Evolutionary conservation across 2,888 invertebrate species (phyloP), one percentile per base, ranked within the genome.

Genomic region (Luffia ferchaultella): DNA sequence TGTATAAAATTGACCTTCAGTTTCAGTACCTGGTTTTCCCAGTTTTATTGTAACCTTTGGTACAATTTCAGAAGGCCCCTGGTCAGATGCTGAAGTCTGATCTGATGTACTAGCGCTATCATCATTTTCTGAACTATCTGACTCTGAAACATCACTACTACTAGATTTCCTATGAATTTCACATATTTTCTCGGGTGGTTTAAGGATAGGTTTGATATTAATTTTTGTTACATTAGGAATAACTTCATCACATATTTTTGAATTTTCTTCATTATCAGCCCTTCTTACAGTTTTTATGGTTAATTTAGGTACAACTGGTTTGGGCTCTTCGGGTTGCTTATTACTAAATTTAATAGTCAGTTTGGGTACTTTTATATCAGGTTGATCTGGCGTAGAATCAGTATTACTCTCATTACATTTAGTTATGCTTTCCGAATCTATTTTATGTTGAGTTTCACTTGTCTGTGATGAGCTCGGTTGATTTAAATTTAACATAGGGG

Each of bases 41-140:
- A 80, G 62, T 65, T 78, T 84, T 46, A 85, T 85, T 45, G 79
- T 83, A 49, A 83, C 80, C 68, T 82, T 84, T 43, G 83, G 83
- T 49, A 82, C 68, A 53, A 72, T 57, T 56, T 77, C 78, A 55
- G 64, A 58, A 50, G 67, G 56, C 1, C 75, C 76, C 59, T 77
- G 77, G 60, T 83, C 80, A 42, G 80, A 78, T 45, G 74, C 61
- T 50, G 80, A 80, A 42, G 77, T 65, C 61, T 76, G 78, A 56
- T 75, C 83, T 51, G 77, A 76, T 50, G 76, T 75, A 57, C 78
- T 86, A 57, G 74, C 76, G 60, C 62, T 85, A 67, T 73, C 83
- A 71, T 83, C 87, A 83, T 80, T 85, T 67, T 85, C 84, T 52
- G 85, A 84, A 61, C 76, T 85, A 64, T 83, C 85, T 5, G 78